Conservation (phyloP, 2,888 invertebrate genomes). For the Cerastoderma edule region DNA sequence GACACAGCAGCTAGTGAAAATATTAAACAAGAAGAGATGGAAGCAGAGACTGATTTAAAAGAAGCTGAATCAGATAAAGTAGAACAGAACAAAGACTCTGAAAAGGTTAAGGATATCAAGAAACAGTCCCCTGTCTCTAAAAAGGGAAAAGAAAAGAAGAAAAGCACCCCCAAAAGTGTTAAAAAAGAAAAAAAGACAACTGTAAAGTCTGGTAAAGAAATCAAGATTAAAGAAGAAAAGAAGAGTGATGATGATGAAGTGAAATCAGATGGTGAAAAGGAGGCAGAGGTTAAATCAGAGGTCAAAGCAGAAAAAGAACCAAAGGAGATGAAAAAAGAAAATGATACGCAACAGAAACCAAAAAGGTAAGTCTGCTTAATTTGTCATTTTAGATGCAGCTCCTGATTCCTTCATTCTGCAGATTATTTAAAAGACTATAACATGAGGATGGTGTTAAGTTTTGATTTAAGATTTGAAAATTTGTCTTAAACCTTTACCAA, state of each 20-base stretch:
- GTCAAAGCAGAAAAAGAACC: constrained; percentile 16
- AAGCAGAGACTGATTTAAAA: constrained; percentile 26
- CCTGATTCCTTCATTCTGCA: too few species aligned
- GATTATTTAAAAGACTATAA: too few species aligned
- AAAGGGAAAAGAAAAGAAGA: constrained; percentile 24
- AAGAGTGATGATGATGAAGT: neutral
- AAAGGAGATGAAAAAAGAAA: too few species aligned
- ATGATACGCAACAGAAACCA: constrained; percentile 2
- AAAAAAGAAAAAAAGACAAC: neutral
- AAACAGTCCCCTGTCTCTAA: constrained; percentile 32
- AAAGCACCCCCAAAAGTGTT: constrained; percentile 14
- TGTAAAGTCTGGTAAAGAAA: neutral
- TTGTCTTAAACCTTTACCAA: too few species aligned
- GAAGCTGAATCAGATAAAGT: constrained; percentile 23
- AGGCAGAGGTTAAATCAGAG: neutral
- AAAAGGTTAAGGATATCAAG: constrained; percentile 37
- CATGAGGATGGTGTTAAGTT: too few species aligned
- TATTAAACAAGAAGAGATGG: constrained; percentile 16
- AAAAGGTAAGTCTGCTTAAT: constrained; percentile 22
- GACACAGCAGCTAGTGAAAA: neutral
- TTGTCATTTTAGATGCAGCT: too few species aligned
- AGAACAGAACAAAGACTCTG: constrained; percentile 38
- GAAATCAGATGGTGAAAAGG: constrained; percentile 4
- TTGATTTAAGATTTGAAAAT: too few species aligned
- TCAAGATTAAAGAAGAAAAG: neutral